These are phyloP conservation scores for Pelusios castaneus DNA, from an alignment of 2,113 vertebrate species.

Conservation along the genomic window DNA sequence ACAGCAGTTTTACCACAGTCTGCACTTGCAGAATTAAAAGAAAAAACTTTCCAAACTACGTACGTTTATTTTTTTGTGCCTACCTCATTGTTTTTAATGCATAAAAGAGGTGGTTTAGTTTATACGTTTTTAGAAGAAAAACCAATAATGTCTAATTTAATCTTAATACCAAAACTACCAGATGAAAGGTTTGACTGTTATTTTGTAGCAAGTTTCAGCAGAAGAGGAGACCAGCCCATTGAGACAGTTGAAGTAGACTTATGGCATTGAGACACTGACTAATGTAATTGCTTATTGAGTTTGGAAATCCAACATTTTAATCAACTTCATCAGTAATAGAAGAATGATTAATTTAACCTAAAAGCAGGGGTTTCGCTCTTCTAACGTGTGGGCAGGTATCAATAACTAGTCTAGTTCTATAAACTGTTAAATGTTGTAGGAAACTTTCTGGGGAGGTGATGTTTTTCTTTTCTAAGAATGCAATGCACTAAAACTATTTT, in stretches of 20 bases:
- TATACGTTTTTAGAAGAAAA: constrained; percentile 76
- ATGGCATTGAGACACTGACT: constrained; percentile 65
- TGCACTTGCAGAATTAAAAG: constrained; percentile 72
- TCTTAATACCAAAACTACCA: constrained; percentile 82
- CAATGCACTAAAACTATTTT: constrained; percentile 90
- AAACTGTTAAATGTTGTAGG: constrained; percentile 78
- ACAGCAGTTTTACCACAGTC: constrained; percentile 76
- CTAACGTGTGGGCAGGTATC: constrained; percentile 66
- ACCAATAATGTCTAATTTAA: constrained; percentile 84
- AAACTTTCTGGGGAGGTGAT: constrained; percentile 68
- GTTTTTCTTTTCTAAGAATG: constrained; percentile 83
- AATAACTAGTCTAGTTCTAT: constrained; percentile 76
- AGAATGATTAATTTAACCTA: constrained; percentile 42
- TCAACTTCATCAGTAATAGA: constrained; percentile 42
- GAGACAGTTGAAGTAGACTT: constrained; percentile 34
- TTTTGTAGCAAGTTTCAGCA: constrained; percentile 70
- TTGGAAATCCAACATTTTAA: constrained; percentile 53
- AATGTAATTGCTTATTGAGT: constrained; percentile 48
- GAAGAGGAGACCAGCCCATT: constrained; percentile 44
- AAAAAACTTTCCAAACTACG: constrained; percentile 73
- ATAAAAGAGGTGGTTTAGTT: constrained; percentile 86
- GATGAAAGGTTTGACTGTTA: constrained; percentile 77
- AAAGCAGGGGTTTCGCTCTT: constrained; percentile 58
- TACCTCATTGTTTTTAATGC: constrained; percentile 89
- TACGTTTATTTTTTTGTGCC: constrained; percentile 82